Base-by-base conservation (phyloP, 2,888 invertebrate genomes). In the Spodoptera littoralis region DNA sequence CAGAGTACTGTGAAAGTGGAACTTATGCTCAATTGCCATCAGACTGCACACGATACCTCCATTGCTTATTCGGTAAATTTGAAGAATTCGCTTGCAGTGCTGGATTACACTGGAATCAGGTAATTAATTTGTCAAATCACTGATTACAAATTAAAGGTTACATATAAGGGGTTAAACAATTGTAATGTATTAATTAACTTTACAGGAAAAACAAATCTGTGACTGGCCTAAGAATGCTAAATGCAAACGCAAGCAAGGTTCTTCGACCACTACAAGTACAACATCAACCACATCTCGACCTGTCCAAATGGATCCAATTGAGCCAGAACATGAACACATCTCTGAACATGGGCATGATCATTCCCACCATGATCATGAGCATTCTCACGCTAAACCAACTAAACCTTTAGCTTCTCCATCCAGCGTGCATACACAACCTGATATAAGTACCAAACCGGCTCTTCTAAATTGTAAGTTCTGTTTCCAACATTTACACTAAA, bases 41-140 rank as follows among this genome's bases (percentile, higher is more conserved):
- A 0, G 96, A 98, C 81, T 98, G 98, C 82, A 94, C 94, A 0
- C 96, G 96, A 58, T 98, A 97, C 84, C 94, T 96, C 67, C 96
- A 97, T 70, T 98, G 98, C 79, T 91, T 97, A 18, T 98, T 97
- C 96, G 97, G 97, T 42, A 96, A 96, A 80, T 96, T 96, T 64
- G 96, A 97, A 84, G 95, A 96, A 18, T 96, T 96, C 78, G 91
- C 96, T 12, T 98, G 98, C 86, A 95, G 96, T 46, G 95, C 96
- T 9, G 97, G 97, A 12, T 90, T 97, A 42, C 96, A 97, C 76
- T 97, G 97, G 96, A 97, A 97, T 86, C 95, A 95, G 84, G 96
- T 96, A 91, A 60, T 11, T 36, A 36, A 36, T 9, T 36, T 36
- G 36, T 36, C 36, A 9, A 36, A 36, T 36, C 9, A 36, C 36